phyloP scores from a whole-genome alignment of 2,113 vertebrate species.

The Dromiciops gliroides region DNA sequence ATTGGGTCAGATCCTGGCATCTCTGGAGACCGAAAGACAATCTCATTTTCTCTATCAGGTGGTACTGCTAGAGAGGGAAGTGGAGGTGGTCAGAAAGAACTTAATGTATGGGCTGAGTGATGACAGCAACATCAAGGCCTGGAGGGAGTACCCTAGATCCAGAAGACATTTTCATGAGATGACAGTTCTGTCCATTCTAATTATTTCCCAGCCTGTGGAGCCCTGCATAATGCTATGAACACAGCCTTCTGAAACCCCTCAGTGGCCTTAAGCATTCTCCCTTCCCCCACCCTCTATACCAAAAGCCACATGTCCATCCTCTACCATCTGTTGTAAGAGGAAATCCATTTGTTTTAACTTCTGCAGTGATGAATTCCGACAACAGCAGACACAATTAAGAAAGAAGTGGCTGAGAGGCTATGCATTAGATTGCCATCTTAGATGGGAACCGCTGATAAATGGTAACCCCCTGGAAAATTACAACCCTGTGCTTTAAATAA shows the following conservation, averaged over 20 bases:
- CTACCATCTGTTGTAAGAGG: background rate
- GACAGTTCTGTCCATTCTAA: slow-evolving; percentile 12
- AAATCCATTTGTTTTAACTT: slow-evolving; percentile 10
- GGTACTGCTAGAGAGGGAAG: background rate
- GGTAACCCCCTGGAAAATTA: background rate
- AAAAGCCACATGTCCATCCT: background rate
- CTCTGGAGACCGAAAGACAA: background rate
- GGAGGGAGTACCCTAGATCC: background rate
- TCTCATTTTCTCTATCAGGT: background rate
- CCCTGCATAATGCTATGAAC: background rate
- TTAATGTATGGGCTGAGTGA: background rate
- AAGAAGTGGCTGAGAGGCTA: background rate
- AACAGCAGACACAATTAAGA: background rate
- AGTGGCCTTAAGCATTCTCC: background rate
- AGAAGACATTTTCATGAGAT: background rate
- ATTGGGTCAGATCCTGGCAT: background rate
- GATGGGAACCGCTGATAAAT: slow-evolving; percentile 24
- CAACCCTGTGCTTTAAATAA: slow-evolving; percentile 51
- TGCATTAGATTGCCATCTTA: background rate
- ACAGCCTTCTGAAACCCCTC: background rate
- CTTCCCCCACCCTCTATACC: background rate
- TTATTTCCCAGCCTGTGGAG: slow-evolving; percentile 13
- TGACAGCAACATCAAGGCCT: background rate
- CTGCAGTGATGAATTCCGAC: background rate
- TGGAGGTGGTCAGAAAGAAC: background rate